Base-by-base conservation (phyloP, 2,113 vertebrate genomes). In the Mormyrus lacerda region DNA sequence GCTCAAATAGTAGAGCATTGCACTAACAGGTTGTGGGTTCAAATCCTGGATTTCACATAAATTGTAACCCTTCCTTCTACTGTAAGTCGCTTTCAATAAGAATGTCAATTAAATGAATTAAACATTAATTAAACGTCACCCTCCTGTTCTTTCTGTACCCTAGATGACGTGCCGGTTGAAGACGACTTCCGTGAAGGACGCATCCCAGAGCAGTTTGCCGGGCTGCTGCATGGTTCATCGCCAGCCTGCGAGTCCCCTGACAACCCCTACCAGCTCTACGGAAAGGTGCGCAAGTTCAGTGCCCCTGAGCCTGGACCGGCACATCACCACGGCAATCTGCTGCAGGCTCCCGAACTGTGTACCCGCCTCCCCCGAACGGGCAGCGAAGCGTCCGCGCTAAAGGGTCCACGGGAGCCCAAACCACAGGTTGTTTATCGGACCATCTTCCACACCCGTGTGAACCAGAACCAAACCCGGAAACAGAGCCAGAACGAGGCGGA, bases 141-240 rank as follows among this genome's bases (percentile, higher is more conserved):
- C 58, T 15, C 42, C 58, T 8, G 65, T 84, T 19, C 73, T 44
- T 42, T 87, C 65, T 51, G 48, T 76, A 53, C 92, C 90, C 92
- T 96, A 95, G 87, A 94, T 95, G 96, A 94, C 90, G 86, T 91
- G 35, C 93, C 92, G 17, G 91, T 92, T 24, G 92, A 95, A 88
- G 96, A 92, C 53, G 96, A 97, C 1, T 96, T 95, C 90, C 96
- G 97, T 27, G 97, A 96, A 92, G 97, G 96, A 91, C 96, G 96
- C 90, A 94, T 98, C 0, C 95, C 97, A 1, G 97, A 97, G 88
- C 97, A 98, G 93, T 99, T 99, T 91, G 97, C 97, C 35, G 98
- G 98, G 91, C 96, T 99, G 9, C 97, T 99, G 61, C 98, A 99
- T 92, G 98, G 98, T 76, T 99, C 98, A 0, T 99, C 98, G 53